These are phyloP conservation scores for Drosophila obscura DNA, from an alignment of 1,140 invertebrate species.

Conservation along the genomic window DNA sequence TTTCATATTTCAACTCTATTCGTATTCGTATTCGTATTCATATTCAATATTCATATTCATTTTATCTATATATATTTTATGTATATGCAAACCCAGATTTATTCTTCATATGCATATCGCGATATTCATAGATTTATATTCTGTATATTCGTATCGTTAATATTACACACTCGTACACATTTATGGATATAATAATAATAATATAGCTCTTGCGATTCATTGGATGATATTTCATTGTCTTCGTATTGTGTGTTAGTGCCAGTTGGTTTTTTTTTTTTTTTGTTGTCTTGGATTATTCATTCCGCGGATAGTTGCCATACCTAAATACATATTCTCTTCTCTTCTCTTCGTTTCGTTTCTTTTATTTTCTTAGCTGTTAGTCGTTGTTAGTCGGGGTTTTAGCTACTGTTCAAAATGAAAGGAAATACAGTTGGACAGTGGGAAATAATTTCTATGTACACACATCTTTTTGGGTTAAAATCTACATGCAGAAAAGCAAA, in stretches of 20 bases:
- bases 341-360: too few relatives aligned
- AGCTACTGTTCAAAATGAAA: too few relatives aligned
- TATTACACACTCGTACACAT: conserved; percentile 4
- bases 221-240: conserved; percentile 80
- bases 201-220: conserved; percentile 73
- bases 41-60: conserved; percentile 18
- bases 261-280: conserved; percentile 1
- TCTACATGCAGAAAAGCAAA: neutral
- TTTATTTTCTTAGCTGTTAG: too few relatives aligned
- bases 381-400: too few relatives aligned
- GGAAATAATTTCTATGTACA: neutral
- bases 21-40: conserved; percentile 26
- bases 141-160: conserved; percentile 23
- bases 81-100: conserved; percentile 3
- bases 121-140: too few relatives aligned
- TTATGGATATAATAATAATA: conserved; percentile 10
- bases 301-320: conserved; percentile 2
- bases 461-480: neutral
- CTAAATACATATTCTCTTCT: neutral
- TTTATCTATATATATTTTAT: conserved; percentile 10
- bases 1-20: conserved; percentile 57
- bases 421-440: neutral
- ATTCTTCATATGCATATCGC: too few relatives aligned
- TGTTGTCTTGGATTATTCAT: conserved; percentile 18
- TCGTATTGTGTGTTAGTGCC: conserved; percentile 56